Conservation (phyloP, 2,888 invertebrate genomes). For the Melieria crassipennis region DNA sequence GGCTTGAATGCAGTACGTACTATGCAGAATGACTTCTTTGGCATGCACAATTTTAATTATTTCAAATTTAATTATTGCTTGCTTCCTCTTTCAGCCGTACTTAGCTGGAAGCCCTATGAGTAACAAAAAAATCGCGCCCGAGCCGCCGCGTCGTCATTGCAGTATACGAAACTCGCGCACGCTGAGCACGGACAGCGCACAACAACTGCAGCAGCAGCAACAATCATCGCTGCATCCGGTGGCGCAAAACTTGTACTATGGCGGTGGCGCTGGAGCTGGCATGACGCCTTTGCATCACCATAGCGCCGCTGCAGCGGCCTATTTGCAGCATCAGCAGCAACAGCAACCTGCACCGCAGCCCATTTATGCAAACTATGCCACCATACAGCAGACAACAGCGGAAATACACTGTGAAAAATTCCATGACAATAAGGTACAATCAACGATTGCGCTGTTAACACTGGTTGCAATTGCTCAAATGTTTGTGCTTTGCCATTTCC, state of each 20-base stretch:
- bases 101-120: constrained; percentile 77
- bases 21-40: neutral
- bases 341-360: constrained; percentile 58
- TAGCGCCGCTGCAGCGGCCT: constrained; percentile 44
- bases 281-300: constrained; percentile 31
- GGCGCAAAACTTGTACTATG: constrained; percentile 49
- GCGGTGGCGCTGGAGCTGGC: constrained; percentile 33
- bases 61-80: neutral
- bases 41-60: neutral
- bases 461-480: neutral
- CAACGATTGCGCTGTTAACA: neutral
- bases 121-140: constrained; percentile 81
- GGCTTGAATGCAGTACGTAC: constrained; percentile 51
- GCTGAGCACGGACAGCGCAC: constrained; percentile 45
- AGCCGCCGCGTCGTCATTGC: constrained; percentile 81
- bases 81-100: constrained; percentile 64
- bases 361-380: constrained; percentile 65
- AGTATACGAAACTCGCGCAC: constrained; percentile 64
- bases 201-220: constrained; percentile 45
- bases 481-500: constrained; percentile 32
- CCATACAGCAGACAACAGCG: constrained; percentile 71
- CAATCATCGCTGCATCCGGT: constrained; percentile 41
- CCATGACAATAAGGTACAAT: constrained; percentile 62
- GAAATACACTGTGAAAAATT: constrained; percentile 69
- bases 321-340: constrained; percentile 46